phyloP scores from a whole-genome alignment of 2,888 invertebrate species.

The Trypoxylon attenuatum region DNA sequence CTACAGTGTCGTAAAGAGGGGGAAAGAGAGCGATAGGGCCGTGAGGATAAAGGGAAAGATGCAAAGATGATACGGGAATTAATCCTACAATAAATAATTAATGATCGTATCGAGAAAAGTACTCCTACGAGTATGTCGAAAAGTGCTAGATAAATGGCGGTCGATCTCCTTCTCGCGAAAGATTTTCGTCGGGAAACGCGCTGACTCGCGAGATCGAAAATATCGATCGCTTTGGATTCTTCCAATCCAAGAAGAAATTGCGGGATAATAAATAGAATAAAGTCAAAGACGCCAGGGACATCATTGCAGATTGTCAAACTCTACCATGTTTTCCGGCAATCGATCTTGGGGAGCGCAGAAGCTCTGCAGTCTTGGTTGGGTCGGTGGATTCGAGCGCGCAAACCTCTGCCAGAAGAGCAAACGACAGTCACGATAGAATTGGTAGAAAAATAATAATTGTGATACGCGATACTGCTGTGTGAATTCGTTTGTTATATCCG shows the following conservation, averaged over 20 bases:
- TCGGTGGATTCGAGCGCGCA: no score
- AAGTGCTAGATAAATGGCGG: slow-evolving; percentile 8
- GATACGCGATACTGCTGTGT: no score
- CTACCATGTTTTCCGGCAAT: not conserved
- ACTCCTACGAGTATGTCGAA: slow-evolving; percentile 21
- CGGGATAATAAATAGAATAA: slow-evolving; percentile 7
- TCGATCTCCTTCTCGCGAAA: slow-evolving; percentile 3
- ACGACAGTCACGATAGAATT: not conserved
- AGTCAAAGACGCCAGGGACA: not conserved
- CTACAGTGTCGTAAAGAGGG: slow-evolving; percentile 30
- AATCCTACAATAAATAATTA: slow-evolving; percentile 55
- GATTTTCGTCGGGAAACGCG: no score
- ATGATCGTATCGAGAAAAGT: slow-evolving; percentile 43
- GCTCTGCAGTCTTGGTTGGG: not conserved
- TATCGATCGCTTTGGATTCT: slow-evolving; percentile 1
- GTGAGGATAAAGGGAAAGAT: slow-evolving; percentile 35
- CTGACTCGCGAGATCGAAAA: no score
- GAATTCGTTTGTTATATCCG: no score
- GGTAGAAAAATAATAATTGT: no score
- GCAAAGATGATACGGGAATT: slow-evolving; percentile 38
- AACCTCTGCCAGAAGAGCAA: no score
- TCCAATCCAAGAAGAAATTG: not conserved
- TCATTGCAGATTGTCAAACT: not conserved
- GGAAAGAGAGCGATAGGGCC: slow-evolving; percentile 24
- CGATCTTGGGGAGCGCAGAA: not conserved